phyloP scores from a whole-genome alignment of 2,888 invertebrate genomes.

The Calameuta idolon region DNA sequence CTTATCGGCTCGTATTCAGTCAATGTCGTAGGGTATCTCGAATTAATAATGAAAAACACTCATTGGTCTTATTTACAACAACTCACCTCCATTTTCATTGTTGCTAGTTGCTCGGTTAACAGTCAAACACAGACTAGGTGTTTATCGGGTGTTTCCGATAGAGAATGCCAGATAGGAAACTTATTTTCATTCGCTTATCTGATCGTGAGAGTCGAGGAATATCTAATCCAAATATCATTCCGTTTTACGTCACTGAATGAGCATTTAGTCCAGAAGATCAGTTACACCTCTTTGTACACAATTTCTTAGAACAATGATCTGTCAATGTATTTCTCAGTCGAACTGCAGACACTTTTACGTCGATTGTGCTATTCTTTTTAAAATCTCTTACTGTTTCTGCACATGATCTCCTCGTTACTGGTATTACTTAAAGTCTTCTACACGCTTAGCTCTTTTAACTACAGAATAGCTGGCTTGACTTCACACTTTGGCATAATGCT shows the following conservation, averaged over 20 bases:
- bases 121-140: slow-evolving; percentile 18
- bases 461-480: background rate
- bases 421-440: background rate
- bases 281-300: background rate
- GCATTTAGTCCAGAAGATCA: background rate
- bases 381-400: background rate
- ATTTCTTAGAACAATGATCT: background rate
- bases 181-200: slow-evolving; percentile 34
- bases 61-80: slow-evolving; percentile 19
- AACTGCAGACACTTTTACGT: background rate
- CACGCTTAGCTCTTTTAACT: background rate
- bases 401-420: background rate
- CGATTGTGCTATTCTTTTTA: background rate
- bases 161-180: slow-evolving; percentile 31
- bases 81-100: slow-evolving; percentile 57
- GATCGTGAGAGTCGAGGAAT: slow-evolving; percentile 30
- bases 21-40: background rate
- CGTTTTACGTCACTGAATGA: slow-evolving; percentile 1
- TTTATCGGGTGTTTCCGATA: slow-evolving; percentile 20
- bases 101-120: slow-evolving; percentile 31
- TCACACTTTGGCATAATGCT: background rate
- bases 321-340: background rate
- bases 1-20: slow-evolving; percentile 4
- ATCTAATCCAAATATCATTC: background rate
- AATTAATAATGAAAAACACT: background rate